Percentiles rank a stretch among this genome's conserved stretches.
Conservation (phyloP, 2,113 vertebrate species). For the Thinocorus orbignyianus region DNA sequence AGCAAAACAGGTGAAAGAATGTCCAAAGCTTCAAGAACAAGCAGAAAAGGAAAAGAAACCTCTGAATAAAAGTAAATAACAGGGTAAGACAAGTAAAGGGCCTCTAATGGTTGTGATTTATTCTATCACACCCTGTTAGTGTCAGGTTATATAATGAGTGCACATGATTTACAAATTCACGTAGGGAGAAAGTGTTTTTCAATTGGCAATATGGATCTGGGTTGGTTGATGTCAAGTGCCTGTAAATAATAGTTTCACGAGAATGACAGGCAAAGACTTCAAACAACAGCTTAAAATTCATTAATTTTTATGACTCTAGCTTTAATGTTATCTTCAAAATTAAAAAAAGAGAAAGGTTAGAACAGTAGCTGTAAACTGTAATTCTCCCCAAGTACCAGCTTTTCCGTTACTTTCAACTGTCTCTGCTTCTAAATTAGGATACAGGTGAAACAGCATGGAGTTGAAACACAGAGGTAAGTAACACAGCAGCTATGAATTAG, state of each 20-base stretch:
- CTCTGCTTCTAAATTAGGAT: background rate
- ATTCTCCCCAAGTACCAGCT: background rate
- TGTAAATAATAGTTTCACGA: background rate
- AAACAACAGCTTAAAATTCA: background rate
- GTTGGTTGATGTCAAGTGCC: background rate
- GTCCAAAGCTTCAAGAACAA: background rate
- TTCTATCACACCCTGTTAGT: background rate
- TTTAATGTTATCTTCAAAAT: background rate
- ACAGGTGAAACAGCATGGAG: background rate
- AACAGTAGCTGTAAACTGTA: background rate
- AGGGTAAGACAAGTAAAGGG: background rate
- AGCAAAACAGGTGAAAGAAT: background rate
- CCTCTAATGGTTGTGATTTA: constrained; percentile 6
- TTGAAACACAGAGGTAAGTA: background rate
- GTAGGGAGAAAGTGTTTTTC: background rate
- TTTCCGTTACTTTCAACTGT: background rate
- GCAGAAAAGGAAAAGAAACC: background rate
- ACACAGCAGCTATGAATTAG: background rate
- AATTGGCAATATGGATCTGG: constrained; percentile 8
- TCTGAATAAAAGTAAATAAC: background rate
- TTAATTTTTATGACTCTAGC: background rate
- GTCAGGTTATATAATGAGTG: background rate
- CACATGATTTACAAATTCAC: background rate
- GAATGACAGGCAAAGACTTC: background rate
- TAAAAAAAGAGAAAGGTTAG: background rate